Base-by-base conservation (phyloP, 1,140 invertebrate species). In the Arctopsyche grandis region DNA sequence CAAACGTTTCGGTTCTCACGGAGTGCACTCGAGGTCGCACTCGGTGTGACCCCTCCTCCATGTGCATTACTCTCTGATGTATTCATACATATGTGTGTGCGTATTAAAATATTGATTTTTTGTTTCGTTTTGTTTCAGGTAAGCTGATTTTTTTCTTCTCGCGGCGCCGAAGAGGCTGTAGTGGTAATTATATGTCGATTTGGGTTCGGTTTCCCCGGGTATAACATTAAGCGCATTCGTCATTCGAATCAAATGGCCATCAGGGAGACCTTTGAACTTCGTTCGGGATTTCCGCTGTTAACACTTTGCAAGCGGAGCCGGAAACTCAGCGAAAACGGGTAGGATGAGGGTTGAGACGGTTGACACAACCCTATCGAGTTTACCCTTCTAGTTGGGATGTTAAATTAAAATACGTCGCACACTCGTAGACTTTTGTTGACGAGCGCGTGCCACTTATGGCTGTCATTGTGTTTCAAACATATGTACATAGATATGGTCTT, bases 181-280 rank as follows among this genome's bases (percentile, higher is more conserved):
- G 38, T 9, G 9, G n/a, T 44, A 73, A 7, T n/a, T 24, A 52
- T 56, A 12, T 22, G 46, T n/a, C 46, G 12, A 63, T 76, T 12
- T 22, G n/a, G n/a, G n/a, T 52, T 63, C 60, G 60, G 52, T 76
- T 19, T 9, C 24, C 44, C 10, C 29, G 48, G 22, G 75, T 52
- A 12, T 46, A 52, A 77, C 80, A 82, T 82, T 77, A 82, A 77
- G 60, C 74, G 70, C 80, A 82, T 82, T 82, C 80, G 80, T 82
- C 78, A 79, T 79, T 19, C 80, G 43, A 79, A 82, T 82, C 78
- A 82, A 82, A 82, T 75, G 63, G 75, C 79, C 80, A 79, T 82
- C 80, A 82, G 26, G 69, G 16, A 1, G 38, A 77, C 80, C 80
- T 78, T 81, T 74, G 69, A 74, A 79, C 78, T 79, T 75, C 21